Percentiles rank a stretch among this genome's conserved stretches.
phyloP scores from a whole-genome alignment of 2,888 invertebrate genomes.

The Priapulus caudatus region DNA sequence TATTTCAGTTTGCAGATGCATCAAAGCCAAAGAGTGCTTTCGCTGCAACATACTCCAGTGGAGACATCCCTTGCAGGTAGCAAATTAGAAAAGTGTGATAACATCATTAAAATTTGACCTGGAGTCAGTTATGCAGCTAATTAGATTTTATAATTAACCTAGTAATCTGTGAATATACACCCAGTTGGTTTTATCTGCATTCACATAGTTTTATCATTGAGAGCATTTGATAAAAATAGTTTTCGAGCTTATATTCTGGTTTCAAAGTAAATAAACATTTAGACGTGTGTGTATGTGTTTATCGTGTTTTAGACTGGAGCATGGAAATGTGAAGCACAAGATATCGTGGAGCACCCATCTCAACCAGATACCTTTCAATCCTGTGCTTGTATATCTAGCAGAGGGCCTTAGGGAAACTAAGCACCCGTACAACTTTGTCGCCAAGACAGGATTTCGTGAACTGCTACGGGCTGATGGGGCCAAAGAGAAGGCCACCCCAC shows the following conservation, averaged over 20 bases:
- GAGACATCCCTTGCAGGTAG: background rate
- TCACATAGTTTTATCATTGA: no score
- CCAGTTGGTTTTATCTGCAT: no score
- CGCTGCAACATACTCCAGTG: background rate
- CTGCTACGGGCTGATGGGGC: background rate
- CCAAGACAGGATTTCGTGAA: background rate
- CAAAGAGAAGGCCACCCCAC: background rate
- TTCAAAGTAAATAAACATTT: no score
- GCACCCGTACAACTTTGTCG: conserved; percentile 3
- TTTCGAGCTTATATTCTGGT: no score
- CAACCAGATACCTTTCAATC: background rate
- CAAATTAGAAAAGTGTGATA: no score
- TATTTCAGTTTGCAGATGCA: background rate
- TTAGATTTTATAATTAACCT: no score
- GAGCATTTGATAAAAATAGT: no score
- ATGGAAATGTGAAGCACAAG: conserved; percentile 1
- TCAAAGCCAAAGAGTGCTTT: background rate
- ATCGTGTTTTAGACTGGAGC: background rate
- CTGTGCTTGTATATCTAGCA: background rate
- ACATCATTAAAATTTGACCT: no score
- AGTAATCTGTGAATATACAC: no score
- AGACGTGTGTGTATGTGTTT: no score
- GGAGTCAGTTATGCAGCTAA: no score
- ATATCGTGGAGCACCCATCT: background rate
- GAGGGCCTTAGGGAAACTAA: background rate